A percentile compares a stretch with the other conserved stretches of the same genome.
phyloP scores from a whole-genome alignment of 2,797 vertebrate species.

The Cottoperca gobio region DNA sequence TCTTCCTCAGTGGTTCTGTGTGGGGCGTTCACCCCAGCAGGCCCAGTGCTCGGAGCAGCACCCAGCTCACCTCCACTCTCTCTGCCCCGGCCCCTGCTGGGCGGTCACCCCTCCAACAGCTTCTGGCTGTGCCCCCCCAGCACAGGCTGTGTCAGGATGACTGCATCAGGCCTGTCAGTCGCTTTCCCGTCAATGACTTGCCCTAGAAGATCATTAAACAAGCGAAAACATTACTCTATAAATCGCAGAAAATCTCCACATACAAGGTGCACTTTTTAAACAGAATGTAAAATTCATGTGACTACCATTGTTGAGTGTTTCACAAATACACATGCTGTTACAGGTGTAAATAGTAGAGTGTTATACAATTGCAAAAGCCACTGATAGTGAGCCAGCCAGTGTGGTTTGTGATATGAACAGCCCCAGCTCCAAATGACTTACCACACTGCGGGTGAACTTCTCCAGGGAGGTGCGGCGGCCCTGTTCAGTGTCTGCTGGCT shows the following conservation, averaged over 20 bases:
- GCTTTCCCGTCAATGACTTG: constrained; percentile 95
- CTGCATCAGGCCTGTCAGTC: constrained; percentile 97
- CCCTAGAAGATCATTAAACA: constrained; percentile 83
- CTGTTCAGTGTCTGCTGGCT: constrained; percentile 93
- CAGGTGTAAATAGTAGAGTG: constrained; percentile 46
- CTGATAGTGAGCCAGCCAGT: constrained; percentile 78
- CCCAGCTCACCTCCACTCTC: constrained; percentile 50
- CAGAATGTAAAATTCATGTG: too few species aligned
- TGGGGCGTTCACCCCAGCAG: constrained; percentile 20
- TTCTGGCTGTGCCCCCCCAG: constrained; percentile 49
- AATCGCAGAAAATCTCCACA: constrained; percentile 21
- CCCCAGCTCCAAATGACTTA: constrained; percentile 86
- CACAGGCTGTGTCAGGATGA: constrained; percentile 90
- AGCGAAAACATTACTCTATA: background rate
- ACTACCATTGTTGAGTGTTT: constrained; percentile 36
- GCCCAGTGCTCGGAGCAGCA: constrained; percentile 47
- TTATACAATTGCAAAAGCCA: constrained; percentile 69
- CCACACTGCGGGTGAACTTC: constrained; percentile 98
- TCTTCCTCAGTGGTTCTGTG: constrained; percentile 38
- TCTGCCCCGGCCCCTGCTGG: constrained; percentile 21
- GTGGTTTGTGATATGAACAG: constrained; percentile 76
- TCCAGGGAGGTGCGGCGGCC: constrained; percentile 98
- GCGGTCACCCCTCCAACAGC: constrained; percentile 44
- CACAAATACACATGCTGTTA: constrained; percentile 38
- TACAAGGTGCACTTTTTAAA: constrained; percentile 8